Percentiles rank a stretch among this genome's conserved stretches.
Evolutionary conservation across 2,113 vertebrate genomes (phyloP).

Genomic region (Stegostoma tigrinum): DNA sequence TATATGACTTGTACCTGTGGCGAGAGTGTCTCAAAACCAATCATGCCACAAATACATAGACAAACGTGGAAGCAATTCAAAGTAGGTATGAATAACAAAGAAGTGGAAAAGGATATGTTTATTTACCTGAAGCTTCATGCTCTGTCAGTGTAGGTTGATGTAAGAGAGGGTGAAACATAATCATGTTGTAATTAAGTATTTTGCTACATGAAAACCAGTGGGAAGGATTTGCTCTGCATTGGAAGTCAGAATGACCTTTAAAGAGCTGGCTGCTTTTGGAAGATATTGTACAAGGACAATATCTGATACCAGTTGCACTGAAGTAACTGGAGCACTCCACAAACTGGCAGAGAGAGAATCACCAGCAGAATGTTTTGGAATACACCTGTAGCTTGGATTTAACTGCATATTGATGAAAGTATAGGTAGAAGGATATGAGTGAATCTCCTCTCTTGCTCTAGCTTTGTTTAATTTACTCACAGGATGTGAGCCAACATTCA

Average conservation of each 20-base stretch:
- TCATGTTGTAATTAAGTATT: background rate
- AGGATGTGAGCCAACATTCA: no score
- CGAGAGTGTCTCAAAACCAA: background rate
- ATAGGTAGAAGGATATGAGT: background rate
- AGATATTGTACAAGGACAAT: background rate
- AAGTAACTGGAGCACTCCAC: background rate
- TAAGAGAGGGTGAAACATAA: background rate
- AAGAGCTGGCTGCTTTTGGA: background rate
- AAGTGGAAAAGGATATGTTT: background rate
- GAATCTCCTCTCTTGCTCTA: background rate
- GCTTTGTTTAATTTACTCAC: background rate
- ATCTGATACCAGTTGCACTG: background rate
- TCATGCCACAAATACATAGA: background rate
- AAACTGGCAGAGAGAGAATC: background rate
- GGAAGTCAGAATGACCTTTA: background rate
- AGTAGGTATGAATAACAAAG: background rate
- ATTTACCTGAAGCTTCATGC: background rate
- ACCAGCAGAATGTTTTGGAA: background rate
- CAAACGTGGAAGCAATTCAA: background rate
- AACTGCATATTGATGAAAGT: background rate
- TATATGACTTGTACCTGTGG: background rate
- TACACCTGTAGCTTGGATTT: background rate
- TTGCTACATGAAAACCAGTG: background rate
- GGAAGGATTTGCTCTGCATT: background rate
- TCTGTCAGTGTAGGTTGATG: background rate